Conservation (phyloP, 2,113 vertebrate species). For the Aspiorhynchus laticeps region DNA sequence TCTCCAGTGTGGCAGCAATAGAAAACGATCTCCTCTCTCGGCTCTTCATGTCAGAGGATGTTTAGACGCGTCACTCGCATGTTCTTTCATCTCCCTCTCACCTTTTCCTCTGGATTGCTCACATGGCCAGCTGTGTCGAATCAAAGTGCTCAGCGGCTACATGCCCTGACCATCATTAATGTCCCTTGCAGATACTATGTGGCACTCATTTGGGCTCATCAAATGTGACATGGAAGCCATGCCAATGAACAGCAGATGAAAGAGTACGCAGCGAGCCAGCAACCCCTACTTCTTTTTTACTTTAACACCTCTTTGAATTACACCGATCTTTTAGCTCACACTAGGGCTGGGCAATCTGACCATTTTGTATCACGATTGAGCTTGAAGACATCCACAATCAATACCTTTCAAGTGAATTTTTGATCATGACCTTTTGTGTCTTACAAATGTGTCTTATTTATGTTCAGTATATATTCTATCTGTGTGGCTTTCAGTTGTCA, state of each 20-base stretch:
- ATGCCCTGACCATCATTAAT: slow-evolving; percentile 55
- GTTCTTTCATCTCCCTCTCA: slow-evolving; percentile 54
- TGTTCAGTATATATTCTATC: neutral
- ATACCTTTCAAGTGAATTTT: too few relatives aligned
- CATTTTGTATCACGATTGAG: too few relatives aligned
- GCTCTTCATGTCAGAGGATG: slow-evolving; percentile 23
- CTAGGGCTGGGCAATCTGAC: neutral
- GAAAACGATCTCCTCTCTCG: neutral
- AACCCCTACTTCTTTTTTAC: neutral
- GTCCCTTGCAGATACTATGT: slow-evolving; percentile 54
- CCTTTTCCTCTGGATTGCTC: slow-evolving; percentile 45
- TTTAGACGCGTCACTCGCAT: slow-evolving; percentile 37
- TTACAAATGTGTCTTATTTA: neutral
- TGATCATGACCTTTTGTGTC: too few relatives aligned
- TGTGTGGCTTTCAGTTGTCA: too few relatives aligned
- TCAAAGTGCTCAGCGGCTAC: slow-evolving; percentile 53
- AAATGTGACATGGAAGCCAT: slow-evolving; percentile 26
- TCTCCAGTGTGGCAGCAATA: neutral
- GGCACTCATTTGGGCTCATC: slow-evolving; percentile 49
- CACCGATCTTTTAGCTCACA: neutral
- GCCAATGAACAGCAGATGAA: slow-evolving; percentile 49
- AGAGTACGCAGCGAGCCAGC: slow-evolving; percentile 15
- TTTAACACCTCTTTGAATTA: neutral
- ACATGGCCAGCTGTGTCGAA: slow-evolving; percentile 52
- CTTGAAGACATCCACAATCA: too few relatives aligned